phyloP scores from a whole-genome alignment of 2,797 vertebrate genomes.

The Ceyx erithaca region DNA sequence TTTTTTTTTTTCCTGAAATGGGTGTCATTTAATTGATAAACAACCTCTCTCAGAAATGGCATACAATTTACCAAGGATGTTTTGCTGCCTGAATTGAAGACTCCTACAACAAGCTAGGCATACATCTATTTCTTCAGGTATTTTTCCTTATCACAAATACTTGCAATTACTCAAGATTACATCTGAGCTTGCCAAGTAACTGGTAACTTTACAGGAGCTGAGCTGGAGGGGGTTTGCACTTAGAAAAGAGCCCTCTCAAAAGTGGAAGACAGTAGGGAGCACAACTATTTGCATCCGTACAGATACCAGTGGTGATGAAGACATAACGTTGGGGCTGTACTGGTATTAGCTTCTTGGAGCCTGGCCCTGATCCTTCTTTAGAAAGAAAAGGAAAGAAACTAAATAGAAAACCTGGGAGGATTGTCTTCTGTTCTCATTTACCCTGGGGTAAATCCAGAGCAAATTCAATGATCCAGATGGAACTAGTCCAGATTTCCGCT shows the following conservation, averaged over 20 bases:
- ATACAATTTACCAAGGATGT: neutral
- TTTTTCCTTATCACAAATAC: neutral
- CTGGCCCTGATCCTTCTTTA: neutral
- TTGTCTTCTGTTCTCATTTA: conserved; percentile 15
- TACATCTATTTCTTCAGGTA: neutral
- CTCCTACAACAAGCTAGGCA: neutral
- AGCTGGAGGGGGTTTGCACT: neutral
- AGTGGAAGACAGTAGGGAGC: neutral
- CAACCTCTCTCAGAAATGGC: neutral
- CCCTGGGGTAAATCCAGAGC: conserved; percentile 18
- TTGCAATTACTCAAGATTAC: neutral
- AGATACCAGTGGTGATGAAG: neutral
- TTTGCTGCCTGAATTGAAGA: neutral
- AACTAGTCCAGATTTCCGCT: conserved; percentile 31
- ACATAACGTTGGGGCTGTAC: neutral
- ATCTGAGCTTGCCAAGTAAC: neutral
- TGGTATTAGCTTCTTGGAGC: neutral
- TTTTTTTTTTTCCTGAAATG: neutral
- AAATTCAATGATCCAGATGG: conserved; percentile 9
- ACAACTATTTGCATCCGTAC: neutral
- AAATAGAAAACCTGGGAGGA: neutral
- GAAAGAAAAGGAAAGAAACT: neutral
- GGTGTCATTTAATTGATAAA: neutral
- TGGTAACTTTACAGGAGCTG: neutral
- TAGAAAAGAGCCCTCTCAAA: neutral